Base-by-base conservation (phyloP, 2,113 vertebrate species). In the Cottus gobio region DNA sequence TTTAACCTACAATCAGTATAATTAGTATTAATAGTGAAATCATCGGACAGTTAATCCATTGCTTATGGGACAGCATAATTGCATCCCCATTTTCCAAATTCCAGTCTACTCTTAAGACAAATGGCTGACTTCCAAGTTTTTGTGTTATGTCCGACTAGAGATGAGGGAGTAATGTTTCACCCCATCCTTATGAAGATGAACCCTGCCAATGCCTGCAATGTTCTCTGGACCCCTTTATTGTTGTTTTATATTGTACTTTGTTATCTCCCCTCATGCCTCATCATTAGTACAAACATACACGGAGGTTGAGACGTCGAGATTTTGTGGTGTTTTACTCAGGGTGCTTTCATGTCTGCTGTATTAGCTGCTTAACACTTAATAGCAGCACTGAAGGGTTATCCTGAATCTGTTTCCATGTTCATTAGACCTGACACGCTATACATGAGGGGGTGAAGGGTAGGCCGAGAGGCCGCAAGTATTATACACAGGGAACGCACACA, bases 401-500 rank as follows among this genome's bases (percentile, higher is more conserved):
- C 7, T 26, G 26, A 76, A 67, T 18, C 6, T 26, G 15, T 61
- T 5, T 50, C 9, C 10, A 15, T 34, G 6, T 42, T n/a, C 34
- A n/a, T 54, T 34, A 28, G 24, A 22, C 15, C 36, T 28, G 16
- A 62, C 16, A 56, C 3, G 18, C 7, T 52, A 10, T 69, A 57
- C 57, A 44, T 56, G 13, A 61, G 37, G 30, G 30, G 1, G 20
- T 70, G n/a, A 52, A 13, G 15, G 5, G 22, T 11, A 3, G 12
- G 44, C 34, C 5, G 1, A 42, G 11, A 54, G 48, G 52, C 54
- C 16, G 12, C 9, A 64, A 56, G 54, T 57, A 31, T 61, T 24
- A 22, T 46, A 65, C 42, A 75, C 13, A 44, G 13, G 42, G 60
- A 79, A 50, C 71, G 73, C 62, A 61, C 66, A 60, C 67, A 69